phyloP scores from a whole-genome alignment of 2,113 vertebrate genomes.

The Boulengeromyrus knoepffleri region DNA sequence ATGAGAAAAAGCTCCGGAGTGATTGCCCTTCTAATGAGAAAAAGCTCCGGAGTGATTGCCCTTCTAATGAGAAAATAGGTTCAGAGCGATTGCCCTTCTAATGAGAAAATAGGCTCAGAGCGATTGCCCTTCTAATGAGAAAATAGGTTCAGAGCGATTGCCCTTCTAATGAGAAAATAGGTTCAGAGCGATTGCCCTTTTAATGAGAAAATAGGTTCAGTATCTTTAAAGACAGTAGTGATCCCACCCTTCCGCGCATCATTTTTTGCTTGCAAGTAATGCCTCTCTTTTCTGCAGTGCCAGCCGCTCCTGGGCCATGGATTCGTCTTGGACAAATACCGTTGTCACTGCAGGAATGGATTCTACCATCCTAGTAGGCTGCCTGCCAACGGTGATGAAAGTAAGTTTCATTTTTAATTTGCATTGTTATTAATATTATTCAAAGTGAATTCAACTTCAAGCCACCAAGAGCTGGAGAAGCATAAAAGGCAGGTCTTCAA shows the following conservation, averaged over 20 bases:
- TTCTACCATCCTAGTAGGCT: slow-evolving; percentile 88
- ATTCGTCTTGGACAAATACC: slow-evolving; percentile 95
- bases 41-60: not conserved
- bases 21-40: too few relatives aligned
- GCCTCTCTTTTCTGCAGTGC: slow-evolving; percentile 63
- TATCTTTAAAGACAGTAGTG: not conserved
- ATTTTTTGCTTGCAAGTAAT: not conserved
- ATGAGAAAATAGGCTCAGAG: not conserved
- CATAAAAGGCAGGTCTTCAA: not conserved
- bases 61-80: too few relatives aligned
- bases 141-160: not conserved
- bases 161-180: not conserved
- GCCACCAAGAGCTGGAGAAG: not conserved
- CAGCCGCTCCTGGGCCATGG: slow-evolving; percentile 84
- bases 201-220: not conserved
- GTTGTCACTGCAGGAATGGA: slow-evolving; percentile 86
- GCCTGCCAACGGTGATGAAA: slow-evolving; percentile 81
- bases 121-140: not conserved
- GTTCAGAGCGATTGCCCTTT: not conserved
- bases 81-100: too few relatives aligned
- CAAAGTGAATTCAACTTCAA: slow-evolving; percentile 24
- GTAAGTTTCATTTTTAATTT: slow-evolving; percentile 68
- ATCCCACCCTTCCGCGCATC: not conserved
- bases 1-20: too few relatives aligned
- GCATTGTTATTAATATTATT: not conserved